A percentile compares a stretch with the other conserved stretches of the same genome.
Conservation (phyloP, 2,113 vertebrate genomes). For the Orthonyx spaldingii region DNA sequence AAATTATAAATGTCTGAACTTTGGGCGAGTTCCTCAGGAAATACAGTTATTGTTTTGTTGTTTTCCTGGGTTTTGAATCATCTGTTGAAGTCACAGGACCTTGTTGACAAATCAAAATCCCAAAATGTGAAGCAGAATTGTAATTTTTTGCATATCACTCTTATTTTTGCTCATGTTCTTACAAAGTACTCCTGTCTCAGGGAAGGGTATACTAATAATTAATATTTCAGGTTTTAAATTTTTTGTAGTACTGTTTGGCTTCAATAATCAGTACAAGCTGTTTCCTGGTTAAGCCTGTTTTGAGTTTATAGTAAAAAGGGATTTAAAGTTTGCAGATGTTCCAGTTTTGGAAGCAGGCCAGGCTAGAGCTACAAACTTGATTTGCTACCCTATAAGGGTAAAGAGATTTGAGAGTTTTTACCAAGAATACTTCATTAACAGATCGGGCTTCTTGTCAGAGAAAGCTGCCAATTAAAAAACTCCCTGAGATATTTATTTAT, state of each 20-base stretch:
- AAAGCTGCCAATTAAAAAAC: not conserved
- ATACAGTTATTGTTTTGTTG: not conserved
- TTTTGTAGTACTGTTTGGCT: not conserved
- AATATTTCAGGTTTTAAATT: not conserved
- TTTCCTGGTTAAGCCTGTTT: not conserved
- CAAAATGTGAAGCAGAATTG: not conserved
- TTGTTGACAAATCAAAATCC: not conserved
- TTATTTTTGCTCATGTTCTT: not conserved
- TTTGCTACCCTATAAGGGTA: not conserved
- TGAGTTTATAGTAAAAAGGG: not conserved
- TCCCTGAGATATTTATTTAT: not conserved
- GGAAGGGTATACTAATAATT: not conserved
- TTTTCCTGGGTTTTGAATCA: not conserved
- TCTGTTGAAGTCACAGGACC: not conserved
- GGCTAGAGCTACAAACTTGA: not conserved
- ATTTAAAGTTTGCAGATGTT: conserved; percentile 27
- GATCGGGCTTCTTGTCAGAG: not conserved
- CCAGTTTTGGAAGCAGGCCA: not conserved
- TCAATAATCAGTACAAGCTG: not conserved
- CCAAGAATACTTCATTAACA: not conserved
- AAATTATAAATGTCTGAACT: not conserved
- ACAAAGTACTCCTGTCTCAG: not conserved
- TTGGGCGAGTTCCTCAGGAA: not conserved
- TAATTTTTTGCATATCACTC: not conserved
- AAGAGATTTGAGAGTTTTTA: not conserved